These are phyloP conservation scores for Poeciliopsis retropinna DNA, from an alignment of 2,113 vertebrate species.

Conservation along the genomic window DNA sequence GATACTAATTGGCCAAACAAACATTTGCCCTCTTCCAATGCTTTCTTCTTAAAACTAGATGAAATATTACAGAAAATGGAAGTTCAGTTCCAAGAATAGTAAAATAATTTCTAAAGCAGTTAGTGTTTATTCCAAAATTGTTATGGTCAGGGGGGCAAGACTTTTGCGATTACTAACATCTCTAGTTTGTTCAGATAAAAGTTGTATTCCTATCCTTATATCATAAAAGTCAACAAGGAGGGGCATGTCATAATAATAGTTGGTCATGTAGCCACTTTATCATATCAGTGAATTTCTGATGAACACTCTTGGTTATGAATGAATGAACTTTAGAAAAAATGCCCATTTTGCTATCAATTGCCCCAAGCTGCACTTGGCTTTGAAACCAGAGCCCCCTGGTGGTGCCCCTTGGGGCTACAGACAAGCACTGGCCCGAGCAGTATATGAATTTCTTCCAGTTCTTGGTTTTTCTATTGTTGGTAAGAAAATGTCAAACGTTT, in stretches of 20 bases:
- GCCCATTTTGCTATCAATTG: slow-evolving; percentile 37
- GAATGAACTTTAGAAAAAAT: slow-evolving; percentile 3
- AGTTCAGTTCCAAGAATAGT: slow-evolving; percentile 22
- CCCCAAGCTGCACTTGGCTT: slow-evolving; percentile 67
- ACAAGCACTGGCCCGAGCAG: not conserved
- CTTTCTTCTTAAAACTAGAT: not conserved
- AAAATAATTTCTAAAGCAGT: not conserved
- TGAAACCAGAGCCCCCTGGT: slow-evolving; percentile 80
- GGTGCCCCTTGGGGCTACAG: slow-evolving; percentile 69
- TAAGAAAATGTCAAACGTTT: not conserved
- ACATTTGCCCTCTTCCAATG: slow-evolving; percentile 36
- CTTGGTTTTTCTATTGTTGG: not conserved
- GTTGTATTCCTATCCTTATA: not conserved
- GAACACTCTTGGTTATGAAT: not conserved
- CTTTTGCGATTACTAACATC: not conserved
- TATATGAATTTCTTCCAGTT: not conserved
- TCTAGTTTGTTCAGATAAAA: not conserved
- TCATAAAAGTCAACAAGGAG: not conserved
- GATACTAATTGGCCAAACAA: slow-evolving; percentile 48
- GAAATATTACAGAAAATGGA: slow-evolving; percentile 2
- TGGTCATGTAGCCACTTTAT: not conserved
- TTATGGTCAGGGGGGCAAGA: not conserved
- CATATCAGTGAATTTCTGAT: not conserved
- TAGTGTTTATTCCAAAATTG: not conserved
- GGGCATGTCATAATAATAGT: not conserved